Base-by-base conservation (phyloP, 2,888 invertebrate species). In the Peribatodes rhomboidaria region DNA sequence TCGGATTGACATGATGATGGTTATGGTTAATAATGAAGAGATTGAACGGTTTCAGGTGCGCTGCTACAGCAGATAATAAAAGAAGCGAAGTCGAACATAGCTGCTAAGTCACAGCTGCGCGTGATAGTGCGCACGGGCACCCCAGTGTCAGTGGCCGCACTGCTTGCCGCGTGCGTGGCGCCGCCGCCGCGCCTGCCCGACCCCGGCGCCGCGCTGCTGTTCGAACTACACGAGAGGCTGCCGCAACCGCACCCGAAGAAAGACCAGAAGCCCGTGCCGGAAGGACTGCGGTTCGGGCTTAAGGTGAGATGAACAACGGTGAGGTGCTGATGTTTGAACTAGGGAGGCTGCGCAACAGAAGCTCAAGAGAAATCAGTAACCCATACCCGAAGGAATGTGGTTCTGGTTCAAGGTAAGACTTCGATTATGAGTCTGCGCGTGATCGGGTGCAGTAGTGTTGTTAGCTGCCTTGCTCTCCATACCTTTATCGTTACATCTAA, bases 91-190 rank as follows among this genome's bases (percentile, higher is more conserved):
- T 76, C 89, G 0, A 88, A 81, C 56, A 85, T 81, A 0, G 61
- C 65, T 6, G 80, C 82, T 1, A 67, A 73, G 1, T 75, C 80
- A 0, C 80, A 72, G 0, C 82, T 87, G 0, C 93, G 93, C 44
- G 81, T 95, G 53, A 88, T 92, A 61, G 89, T 95, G 31, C 94
- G 94, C 50, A 94, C 94, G 20, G 95, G 94, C n/a, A 95, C 95
- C 67, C 95, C 95, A 11, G 94, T 94, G 6, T 94, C 95, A 0
- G 91, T 96, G 0, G 94, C 95, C 1, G 93, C 94, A 3, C 68
- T 96, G 47, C 80, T 96, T 6, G 86, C 89, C 1, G 94, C 95
- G 11, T 92, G 96, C 31, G 93, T 92, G 11, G 92, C 95, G 20
- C 95, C 93, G 33, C 90, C 94, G 22, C 94, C 94, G 0, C 93